These are phyloP conservation scores for Malacoctenus gilli DNA, from an alignment of 2,797 vertebrate species.

Conservation along the genomic window DNA sequence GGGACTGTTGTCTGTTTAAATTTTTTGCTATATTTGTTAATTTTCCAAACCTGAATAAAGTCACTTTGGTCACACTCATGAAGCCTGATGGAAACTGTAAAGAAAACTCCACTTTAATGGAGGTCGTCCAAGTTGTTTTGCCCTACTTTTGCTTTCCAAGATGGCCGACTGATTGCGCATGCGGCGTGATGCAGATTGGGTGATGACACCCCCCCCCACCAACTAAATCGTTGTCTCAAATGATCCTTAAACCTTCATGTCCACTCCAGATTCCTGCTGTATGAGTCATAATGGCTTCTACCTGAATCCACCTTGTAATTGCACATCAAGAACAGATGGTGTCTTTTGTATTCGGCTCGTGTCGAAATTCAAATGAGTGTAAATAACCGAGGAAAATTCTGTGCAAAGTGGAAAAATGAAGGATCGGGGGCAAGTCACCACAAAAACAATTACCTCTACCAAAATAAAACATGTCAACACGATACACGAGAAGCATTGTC, in stretches of 20 bases:
- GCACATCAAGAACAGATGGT: slow-evolving; percentile 27
- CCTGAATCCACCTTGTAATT: slow-evolving; percentile 31
- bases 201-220: not conserved
- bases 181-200: too few relatives aligned
- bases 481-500: not conserved
- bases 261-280: slow-evolving; percentile 3
- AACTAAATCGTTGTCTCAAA: slow-evolving; percentile 10
- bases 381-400: slow-evolving; percentile 16
- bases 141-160: too few relatives aligned
- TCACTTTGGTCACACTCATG: too few relatives aligned
- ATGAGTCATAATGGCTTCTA: slow-evolving; percentile 22
- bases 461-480: slow-evolving; percentile 6
- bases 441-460: not conserved
- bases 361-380: slow-evolving; percentile 28
- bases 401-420: slow-evolving; percentile 10
- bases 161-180: too few relatives aligned
- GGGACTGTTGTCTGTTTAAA: too few relatives aligned
- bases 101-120: too few relatives aligned
- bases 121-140: too few relatives aligned
- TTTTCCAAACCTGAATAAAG: too few relatives aligned
- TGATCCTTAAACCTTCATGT: not conserved
- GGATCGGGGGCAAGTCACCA: slow-evolving; percentile 9
- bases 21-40: too few relatives aligned
- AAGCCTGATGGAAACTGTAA: too few relatives aligned
- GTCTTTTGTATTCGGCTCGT: slow-evolving; percentile 32